These are phyloP conservation scores for Artibeus jamaicensis DNA, from an alignment of 2,797 vertebrate genomes.

Conservation along the genomic window DNA sequence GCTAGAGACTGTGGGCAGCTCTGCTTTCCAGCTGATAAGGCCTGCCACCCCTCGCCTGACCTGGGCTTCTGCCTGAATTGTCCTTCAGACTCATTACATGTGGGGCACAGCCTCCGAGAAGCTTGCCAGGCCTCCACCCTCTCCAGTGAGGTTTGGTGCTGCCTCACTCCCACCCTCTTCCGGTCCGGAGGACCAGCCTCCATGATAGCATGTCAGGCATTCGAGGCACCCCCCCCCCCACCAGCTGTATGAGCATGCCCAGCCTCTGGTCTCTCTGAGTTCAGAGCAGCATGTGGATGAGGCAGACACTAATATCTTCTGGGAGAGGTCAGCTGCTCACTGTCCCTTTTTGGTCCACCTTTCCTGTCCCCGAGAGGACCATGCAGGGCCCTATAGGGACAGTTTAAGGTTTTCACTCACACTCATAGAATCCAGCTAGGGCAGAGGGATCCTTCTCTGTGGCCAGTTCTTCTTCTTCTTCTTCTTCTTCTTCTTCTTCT, in stretches of 20 bases:
- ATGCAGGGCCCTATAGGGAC: background rate
- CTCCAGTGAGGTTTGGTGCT: background rate
- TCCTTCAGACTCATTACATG: background rate
- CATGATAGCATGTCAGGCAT: background rate
- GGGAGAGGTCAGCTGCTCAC: background rate
- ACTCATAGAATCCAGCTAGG: background rate
- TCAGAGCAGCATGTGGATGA: background rate
- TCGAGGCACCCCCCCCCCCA: too few species aligned
- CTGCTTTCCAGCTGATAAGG: background rate
- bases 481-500: too few species aligned
- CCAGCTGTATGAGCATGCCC: background rate
- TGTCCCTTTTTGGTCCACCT: background rate
- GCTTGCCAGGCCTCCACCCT: background rate
- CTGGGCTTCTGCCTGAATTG: background rate
- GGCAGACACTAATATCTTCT: background rate
- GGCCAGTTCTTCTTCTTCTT: too few species aligned
- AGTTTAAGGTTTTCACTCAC: background rate
- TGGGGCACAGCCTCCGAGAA: background rate
- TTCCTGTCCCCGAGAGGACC: background rate
- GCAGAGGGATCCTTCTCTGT: background rate
- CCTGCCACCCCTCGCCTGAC: background rate
- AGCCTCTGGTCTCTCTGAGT: background rate
- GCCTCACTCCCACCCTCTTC: background rate
- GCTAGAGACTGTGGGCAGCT: background rate
- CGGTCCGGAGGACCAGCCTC: background rate